Evolutionary conservation across 2,797 vertebrate species (phyloP).

Genomic region (Otus scops): DNA sequence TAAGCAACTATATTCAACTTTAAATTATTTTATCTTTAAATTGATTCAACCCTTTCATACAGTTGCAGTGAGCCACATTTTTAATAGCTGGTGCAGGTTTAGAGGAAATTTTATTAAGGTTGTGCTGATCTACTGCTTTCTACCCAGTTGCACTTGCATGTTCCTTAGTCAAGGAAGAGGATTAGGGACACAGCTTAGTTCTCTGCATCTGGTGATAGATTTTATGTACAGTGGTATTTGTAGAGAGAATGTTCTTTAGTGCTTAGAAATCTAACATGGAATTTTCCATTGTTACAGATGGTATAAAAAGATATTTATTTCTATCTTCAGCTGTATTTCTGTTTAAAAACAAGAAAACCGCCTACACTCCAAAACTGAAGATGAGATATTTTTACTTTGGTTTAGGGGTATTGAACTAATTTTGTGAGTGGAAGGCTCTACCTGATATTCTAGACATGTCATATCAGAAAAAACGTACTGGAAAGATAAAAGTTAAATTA

Average conservation of each 20-base stretch:
- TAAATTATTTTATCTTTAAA: neutral
- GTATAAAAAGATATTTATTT: neutral
- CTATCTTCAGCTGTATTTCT: neutral
- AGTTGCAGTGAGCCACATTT: neutral
- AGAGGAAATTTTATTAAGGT: neutral
- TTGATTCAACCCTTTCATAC: neutral
- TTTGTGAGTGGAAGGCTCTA: neutral
- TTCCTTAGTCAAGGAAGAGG: neutral
- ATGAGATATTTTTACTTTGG: neutral
- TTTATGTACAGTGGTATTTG: neutral
- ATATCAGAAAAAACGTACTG: neutral
- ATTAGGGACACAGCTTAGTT: neutral
- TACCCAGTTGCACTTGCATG: neutral
- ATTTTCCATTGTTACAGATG: neutral
- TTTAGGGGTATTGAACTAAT: neutral
- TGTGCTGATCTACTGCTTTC: neutral
- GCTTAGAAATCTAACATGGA: neutral
- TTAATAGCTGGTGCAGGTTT: neutral
- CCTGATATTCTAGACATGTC: neutral
- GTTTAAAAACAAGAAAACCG: neutral
- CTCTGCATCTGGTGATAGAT: neutral
- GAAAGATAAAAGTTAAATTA: neutral
- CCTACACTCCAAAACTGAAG: neutral
- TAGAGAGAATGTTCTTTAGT: neutral
- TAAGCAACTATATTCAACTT: neutral